Evolutionary conservation across 2,113 vertebrate genomes (phyloP), one percentile per base, ranked within the genome.

Genomic region (Syrrhaptes paradoxus): DNA sequence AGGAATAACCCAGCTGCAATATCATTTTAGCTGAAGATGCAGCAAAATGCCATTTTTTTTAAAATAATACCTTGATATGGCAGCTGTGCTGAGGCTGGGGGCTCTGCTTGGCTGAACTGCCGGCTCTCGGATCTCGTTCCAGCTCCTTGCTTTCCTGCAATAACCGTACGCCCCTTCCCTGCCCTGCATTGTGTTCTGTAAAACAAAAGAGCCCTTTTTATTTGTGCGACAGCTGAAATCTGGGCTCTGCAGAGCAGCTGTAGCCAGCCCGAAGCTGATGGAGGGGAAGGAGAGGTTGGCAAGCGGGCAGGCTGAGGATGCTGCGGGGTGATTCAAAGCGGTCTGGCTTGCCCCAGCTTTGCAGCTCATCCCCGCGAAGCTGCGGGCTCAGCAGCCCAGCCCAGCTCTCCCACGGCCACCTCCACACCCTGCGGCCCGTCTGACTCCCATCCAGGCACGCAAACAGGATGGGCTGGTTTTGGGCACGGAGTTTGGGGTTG

Each of bases 401-500:
- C 76, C 58, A 1, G 90, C 28, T 19, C 85, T 58, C 9, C 83
- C 73, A 1, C 19, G 36, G 41, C 92, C 9, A 1, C 34, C 74
- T 87, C 78, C 94, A 46, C 22, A 0, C 43, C 94, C 92, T 13
- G 19, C 41, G 49, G 80, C 58, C 55, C 9, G 0, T 10, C 57
- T 36, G 1, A 15, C 80, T 41, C 5, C 1, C 36, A 22, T 26
- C 36, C 2, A 10, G 48, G 1, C 2, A 24, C 1, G 0, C 78
- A 7, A 65, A 87, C 90, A 65, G 87, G 93, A 78, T 1, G 2
- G 66, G 85, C 92, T 61, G 96, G 95, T 94, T 96, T 34, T 29
- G 3, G 0, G 45, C 68, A 3, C 0, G 0, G 43, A 25, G 73
- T 12, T 0, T 41, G 41, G 41, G 41, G 41, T 41, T 41, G 41